Evolutionary conservation across 2,888 invertebrate species (phyloP).

Genomic region (Amphiduros pacificus): DNA sequence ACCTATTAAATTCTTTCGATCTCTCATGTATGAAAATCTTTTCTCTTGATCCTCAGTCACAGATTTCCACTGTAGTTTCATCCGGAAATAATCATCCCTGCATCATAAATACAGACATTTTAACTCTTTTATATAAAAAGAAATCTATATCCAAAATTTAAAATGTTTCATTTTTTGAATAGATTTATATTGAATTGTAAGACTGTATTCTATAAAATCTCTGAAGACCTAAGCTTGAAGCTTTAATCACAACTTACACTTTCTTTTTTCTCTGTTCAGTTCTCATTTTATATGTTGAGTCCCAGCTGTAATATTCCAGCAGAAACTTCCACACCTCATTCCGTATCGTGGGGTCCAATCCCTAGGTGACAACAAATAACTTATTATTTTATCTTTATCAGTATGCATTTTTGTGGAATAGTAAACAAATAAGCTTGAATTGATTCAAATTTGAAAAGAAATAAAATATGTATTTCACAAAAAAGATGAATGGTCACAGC

Average conservation of each 20-base stretch:
- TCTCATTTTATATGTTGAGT: conserved; percentile 74
- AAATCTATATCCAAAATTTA: not conserved
- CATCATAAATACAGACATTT: conserved; percentile 5
- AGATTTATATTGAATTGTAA: not conserved
- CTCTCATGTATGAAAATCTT: conserved; percentile 83
- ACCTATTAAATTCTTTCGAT: conserved; percentile 88
- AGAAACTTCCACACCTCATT: conserved; percentile 92
- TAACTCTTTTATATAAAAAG: not conserved
- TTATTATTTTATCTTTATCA: no score
- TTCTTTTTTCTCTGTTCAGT: conserved; percentile 72
- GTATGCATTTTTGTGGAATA: no score
- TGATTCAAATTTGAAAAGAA: no score
- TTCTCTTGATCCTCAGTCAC: conserved; percentile 85
- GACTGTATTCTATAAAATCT: no score
- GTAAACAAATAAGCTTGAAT: no score
- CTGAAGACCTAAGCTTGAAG: no score
- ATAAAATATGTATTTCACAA: no score
- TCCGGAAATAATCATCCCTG: conserved; percentile 82
- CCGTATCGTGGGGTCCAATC: conserved; percentile 69
- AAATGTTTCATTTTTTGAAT: not conserved
- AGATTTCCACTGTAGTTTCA: conserved; percentile 96
- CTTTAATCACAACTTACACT: conserved; percentile 63
- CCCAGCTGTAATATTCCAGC: conserved; percentile 85
- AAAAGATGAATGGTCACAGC: no score
- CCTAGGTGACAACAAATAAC: conserved; percentile 64